phyloP scores from a whole-genome alignment of 2,888 invertebrate genomes.

The Drosophila hamatofila region DNA sequence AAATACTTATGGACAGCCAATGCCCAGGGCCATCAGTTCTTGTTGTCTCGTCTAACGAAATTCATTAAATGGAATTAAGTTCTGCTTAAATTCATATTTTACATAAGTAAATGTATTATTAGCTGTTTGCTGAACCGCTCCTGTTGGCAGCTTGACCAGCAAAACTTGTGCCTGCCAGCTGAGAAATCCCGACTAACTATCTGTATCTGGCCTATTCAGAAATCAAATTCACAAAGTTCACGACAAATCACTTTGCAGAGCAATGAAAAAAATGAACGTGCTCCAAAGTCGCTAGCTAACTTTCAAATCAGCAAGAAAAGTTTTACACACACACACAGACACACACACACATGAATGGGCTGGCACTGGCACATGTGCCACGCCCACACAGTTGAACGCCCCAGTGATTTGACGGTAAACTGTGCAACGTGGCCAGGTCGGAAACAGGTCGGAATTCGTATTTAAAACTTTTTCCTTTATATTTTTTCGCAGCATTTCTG shows the following conservation, averaged over 20 bases:
- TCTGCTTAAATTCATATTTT: not conserved
- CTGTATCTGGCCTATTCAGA: conserved; percentile 48
- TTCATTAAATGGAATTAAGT: not conserved
- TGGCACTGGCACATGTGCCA: conserved; percentile 34
- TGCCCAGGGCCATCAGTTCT: no score
- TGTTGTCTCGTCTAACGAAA: not conserved
- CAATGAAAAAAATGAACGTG: conserved; percentile 58
- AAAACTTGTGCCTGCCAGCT: conserved; percentile 23
- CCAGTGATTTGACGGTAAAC: conserved; percentile 75
- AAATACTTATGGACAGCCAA: conserved; percentile 12
- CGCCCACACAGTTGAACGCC: conserved; percentile 50
- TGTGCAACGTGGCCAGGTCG: conserved; percentile 72
- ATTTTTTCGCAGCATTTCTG: conserved; percentile 19
- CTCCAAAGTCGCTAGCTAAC: conserved; percentile 61
- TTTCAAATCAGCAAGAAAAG: conserved; percentile 63
- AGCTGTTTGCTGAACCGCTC: conserved; percentile 3
- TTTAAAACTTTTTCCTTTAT: conserved; percentile 50
- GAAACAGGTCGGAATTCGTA: conserved; percentile 54
- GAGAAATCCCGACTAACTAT: conserved; percentile 5
- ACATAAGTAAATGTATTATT: not conserved
- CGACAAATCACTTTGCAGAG: conserved; percentile 73
- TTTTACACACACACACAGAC: conserved; percentile 37
- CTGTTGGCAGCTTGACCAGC: conserved; percentile 29
- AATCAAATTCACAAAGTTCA: conserved; percentile 69
- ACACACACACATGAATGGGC: not conserved